Evolutionary conservation across 2,797 vertebrate species (phyloP).

Genomic region (Gadopsis marmoratus): DNA sequence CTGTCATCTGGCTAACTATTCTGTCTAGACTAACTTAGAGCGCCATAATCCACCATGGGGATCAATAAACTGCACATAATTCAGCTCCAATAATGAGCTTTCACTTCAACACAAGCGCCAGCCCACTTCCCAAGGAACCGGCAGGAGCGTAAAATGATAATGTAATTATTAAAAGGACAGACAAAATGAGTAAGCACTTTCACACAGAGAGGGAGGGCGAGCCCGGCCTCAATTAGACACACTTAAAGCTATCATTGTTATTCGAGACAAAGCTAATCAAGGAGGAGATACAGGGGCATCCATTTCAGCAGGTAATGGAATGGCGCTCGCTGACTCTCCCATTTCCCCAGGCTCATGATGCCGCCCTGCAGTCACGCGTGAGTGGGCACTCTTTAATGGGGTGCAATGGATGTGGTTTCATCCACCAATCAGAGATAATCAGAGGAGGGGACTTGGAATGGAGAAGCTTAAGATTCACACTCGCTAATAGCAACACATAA

Average conservation of each 20-base stretch:
- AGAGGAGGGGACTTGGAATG: conserved; percentile 53
- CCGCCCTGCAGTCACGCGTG: conserved; percentile 70
- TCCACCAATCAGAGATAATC: conserved; percentile 52
- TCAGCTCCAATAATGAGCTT: conserved; percentile 99
- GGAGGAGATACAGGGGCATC: conserved; percentile 83
- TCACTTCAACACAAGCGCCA: conserved; percentile 98
- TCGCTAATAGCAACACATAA: conserved; percentile 54
- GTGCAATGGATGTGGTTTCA: conserved; percentile 71
- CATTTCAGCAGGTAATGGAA: conserved; percentile 84
- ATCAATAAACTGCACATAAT: conserved; percentile 99
- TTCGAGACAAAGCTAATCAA: conserved; percentile 87
- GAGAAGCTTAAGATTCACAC: conserved; percentile 54
- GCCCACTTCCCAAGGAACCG: conserved; percentile 95
- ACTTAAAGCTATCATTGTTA: conserved; percentile 91
- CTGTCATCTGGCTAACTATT: conserved; percentile 99
- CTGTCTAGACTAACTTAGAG: conserved; percentile 99
- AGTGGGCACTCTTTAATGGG: conserved; percentile 77
- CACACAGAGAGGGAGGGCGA: conserved; percentile 84
- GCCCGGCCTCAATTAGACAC: conserved; percentile 94
- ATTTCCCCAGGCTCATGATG: conserved; percentile 75
- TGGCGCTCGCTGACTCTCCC: conserved; percentile 69
- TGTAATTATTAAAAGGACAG: conserved; percentile 99
- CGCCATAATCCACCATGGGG: conserved; percentile 99
- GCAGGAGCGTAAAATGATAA: conserved; percentile 97
- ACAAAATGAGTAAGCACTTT: conserved; percentile 98